Base-by-base conservation (phyloP, 2,888 invertebrate genomes). In the Drosophila engyochracea region DNA sequence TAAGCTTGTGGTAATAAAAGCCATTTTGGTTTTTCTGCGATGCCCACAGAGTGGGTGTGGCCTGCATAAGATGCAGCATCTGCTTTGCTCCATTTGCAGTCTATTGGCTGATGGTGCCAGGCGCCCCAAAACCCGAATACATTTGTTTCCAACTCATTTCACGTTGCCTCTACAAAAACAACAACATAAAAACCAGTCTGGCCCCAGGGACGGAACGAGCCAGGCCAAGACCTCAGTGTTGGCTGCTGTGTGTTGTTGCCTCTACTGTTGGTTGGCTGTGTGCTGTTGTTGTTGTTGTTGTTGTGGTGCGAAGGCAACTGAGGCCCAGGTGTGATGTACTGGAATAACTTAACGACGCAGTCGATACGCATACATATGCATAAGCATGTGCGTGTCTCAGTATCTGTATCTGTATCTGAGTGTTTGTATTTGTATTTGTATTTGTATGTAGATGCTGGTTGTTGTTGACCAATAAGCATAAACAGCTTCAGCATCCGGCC, bases 331-430 rank as follows among this genome's bases (percentile, higher is more conserved):
- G 87, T 88, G 87, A 88, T 91, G 87, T 88, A 89, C 87, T 90
- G 90, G 91, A 90, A 88, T 88, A 88, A 91, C 87, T 88, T 88
- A 88, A 85, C 87, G 75, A 90, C 85, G 85, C 85, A 90, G 90
- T 58, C 52, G 62, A 51, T 53, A 89, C 76, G 81, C 90, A 88
- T 83, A 85, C 90, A 89, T 87, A 82, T 76, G 68, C 76, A 82
- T 82, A 60, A 51, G 54, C 47, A 33, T 65, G 69, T 73, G 72
- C 71, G 65, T 68, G 68, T 35, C 33, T 31, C 30, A 39, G 22
- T 28, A n/a, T 37, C 44, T 35, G 59, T 70, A 58, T 60, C 19
- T 35, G 30, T 53, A 31, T 61, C 53, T 47, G 37, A 61, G 44
- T 22, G 41, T 12, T n/a, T 41, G 39, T 39, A 30, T 58, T 14